These are phyloP conservation scores for Leptinotarsa rubiginosa DNA, from an alignment of 2,888 invertebrate species.

Conservation along the genomic window DNA sequence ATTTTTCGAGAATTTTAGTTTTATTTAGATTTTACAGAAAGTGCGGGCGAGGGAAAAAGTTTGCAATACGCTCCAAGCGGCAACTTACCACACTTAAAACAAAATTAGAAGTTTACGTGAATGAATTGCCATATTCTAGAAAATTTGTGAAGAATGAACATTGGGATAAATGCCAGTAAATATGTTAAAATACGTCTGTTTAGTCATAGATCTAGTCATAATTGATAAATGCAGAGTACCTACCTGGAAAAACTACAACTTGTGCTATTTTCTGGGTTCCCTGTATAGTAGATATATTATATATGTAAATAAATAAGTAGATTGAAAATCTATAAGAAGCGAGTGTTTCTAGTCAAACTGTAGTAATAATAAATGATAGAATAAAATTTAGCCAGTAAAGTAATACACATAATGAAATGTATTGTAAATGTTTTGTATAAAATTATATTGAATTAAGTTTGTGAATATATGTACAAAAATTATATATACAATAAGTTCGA, in stretches of 20 bases:
- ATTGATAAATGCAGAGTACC: background rate
- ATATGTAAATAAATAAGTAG: slow-evolving; percentile 37
- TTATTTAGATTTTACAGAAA: slow-evolving; percentile 44
- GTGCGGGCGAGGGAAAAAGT: slow-evolving; percentile 66
- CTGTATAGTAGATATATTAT: slow-evolving; percentile 1
- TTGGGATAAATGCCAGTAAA: slow-evolving; percentile 38
- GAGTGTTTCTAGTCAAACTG: slow-evolving; percentile 49
- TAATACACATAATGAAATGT: background rate
- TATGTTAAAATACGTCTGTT: slow-evolving; percentile 20
- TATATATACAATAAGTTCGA: background rate
- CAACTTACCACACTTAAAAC: slow-evolving; percentile 64
- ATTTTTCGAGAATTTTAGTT: slow-evolving; percentile 29
- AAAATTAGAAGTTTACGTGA: slow-evolving; percentile 33
- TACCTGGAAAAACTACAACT: background rate
- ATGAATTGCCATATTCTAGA: slow-evolving; percentile 41
- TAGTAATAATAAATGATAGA: slow-evolving; percentile 19
- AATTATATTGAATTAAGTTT: slow-evolving; percentile 8
- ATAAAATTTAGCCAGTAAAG: background rate
- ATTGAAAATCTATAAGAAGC: slow-evolving; percentile 45
- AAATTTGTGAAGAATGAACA: slow-evolving; percentile 18
- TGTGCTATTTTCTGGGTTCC: slow-evolving; percentile 17
- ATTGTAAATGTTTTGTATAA: slow-evolving; percentile 20
- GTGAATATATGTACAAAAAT: slow-evolving; percentile 23
- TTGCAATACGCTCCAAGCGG: slow-evolving; percentile 67
- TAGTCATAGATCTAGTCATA: slow-evolving; percentile 6